Percentiles rank a stretch among this genome's conserved stretches.
These are phyloP conservation scores for Lordiphosa clarofinis DNA, from an alignment of 1,140 invertebrate species.

Conservation along the genomic window DNA sequence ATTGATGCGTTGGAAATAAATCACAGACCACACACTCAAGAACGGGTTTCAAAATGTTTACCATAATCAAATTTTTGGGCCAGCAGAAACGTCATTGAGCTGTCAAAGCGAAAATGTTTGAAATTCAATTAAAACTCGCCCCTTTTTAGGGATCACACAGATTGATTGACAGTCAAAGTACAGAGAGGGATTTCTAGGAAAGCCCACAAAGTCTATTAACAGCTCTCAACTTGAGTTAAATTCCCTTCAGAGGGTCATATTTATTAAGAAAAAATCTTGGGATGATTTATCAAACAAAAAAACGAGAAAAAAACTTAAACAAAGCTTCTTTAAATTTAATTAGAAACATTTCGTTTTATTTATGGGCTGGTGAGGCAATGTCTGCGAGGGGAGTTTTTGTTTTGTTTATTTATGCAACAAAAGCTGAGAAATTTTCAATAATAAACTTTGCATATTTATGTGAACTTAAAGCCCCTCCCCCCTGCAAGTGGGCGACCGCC, in stretches of 20 bases:
- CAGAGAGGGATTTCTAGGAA: constrained; percentile 22
- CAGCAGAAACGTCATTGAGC: constrained; percentile 53
- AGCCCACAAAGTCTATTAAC: constrained; percentile 35
- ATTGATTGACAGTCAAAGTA: constrained; percentile 60
- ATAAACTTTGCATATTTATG: constrained; percentile 52
- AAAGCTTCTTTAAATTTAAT: constrained; percentile 53
- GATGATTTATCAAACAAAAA: constrained; percentile 37
- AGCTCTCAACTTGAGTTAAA: constrained; percentile 22
- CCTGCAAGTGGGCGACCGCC: constrained; percentile 12
- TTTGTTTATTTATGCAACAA: constrained; percentile 45
- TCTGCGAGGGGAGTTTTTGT: constrained; percentile 8
- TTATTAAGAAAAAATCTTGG: constrained; percentile 47
- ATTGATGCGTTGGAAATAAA: constrained; percentile 4
- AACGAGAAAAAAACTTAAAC: constrained; percentile 21
- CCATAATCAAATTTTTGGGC: constrained; percentile 16
- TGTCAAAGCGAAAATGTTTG: constrained; percentile 54
- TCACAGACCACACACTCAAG: not conserved
- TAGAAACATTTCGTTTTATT: constrained; percentile 56
- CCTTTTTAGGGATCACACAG: constrained; percentile 14
- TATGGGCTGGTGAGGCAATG: constrained; percentile 30
- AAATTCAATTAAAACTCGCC: constrained; percentile 65
- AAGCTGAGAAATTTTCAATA: constrained; percentile 39
- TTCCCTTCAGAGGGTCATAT: constrained; percentile 29
- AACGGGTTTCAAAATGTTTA: not conserved
- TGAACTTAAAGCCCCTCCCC: constrained; percentile 8